Base-by-base conservation (phyloP, 92 coral and sea anemone species). In the Bergia sp. region DNA sequence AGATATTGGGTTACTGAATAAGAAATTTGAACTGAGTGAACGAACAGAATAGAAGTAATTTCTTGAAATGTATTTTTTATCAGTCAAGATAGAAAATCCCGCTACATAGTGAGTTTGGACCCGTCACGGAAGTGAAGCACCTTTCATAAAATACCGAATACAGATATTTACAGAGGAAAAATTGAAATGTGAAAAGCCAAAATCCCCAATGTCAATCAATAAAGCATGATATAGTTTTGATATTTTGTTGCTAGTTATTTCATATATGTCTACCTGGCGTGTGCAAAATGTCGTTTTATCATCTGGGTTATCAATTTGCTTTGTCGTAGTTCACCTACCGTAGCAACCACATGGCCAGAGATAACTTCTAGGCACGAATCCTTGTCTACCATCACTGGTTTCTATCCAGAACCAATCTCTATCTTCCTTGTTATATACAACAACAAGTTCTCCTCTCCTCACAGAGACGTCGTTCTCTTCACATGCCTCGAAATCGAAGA, bases 341-440 rank as follows among this genome's bases (percentile, higher is more conserved):
- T 92, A 89, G 78, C 94, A 92, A 7, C 92, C 92, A 76, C 94
- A 92, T 20, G 94, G 94, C 94, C 94, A 92, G 45, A 92, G 89
- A 64, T 80, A 92, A 36, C 85, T 89, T 5, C 89, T 90, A 10
- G 94, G 94, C 21, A 92, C 94, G 80, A 92, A 92, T 66, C 94
- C 94, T 87, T 77, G 92, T 21, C 66, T 69, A 0, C 88, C 76
- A 47, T 89, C 82, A 0, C 50, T 76, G 47, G 90, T 89, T 76
- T 92, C 94, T 58, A 92, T 86, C 94, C 94, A 92, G 89, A 91
- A 89, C 94, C 94, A 92, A 16, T 92, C 94, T 7, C 86, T 67
- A 15, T 92, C 94, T 49, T 92, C 94, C 49, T 89, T 92, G 90
- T 71, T 92, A 15, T 81, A 86, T 29, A 92, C 94, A 41, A 45